Percentiles rank a stretch among this genome's conserved stretches.
phyloP scores from a whole-genome alignment of 2,113 vertebrate genomes.

The Coracopsis vasa region DNA sequence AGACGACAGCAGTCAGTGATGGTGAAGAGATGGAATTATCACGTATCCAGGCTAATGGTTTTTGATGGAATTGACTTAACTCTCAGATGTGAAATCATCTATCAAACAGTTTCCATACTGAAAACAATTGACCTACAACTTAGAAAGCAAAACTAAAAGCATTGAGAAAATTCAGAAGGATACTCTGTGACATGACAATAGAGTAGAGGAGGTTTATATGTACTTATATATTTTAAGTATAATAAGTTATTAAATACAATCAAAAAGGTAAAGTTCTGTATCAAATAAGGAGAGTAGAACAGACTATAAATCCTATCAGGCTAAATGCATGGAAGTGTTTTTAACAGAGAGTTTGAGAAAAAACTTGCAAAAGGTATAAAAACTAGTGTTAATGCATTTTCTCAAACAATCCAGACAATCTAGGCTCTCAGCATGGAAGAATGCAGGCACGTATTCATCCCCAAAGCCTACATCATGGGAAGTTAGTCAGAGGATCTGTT shows the following conservation, averaged over 20 bases:
- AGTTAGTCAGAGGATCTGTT: neutral
- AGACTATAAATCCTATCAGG: neutral
- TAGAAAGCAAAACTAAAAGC: neutral
- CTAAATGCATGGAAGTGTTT: neutral
- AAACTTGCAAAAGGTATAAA: neutral
- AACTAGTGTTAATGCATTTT: neutral
- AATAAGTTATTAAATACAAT: neutral
- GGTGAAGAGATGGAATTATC: neutral
- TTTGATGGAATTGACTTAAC: neutral
- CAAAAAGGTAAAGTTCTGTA: neutral
- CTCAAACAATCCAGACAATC: neutral
- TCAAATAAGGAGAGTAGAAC: neutral
- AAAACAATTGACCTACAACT: neutral
- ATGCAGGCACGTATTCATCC: accelerated
- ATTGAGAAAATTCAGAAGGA: neutral
- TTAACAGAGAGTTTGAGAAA: neutral
- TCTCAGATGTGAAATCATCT: neutral
- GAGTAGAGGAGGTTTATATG: neutral
- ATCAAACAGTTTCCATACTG: neutral
- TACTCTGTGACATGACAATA: neutral
- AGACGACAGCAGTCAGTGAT: neutral
- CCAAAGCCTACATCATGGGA: neutral
- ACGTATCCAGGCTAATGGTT: neutral
- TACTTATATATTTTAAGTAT: neutral
- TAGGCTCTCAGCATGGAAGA: neutral